Percentiles rank a stretch among this genome's conserved stretches.
Conservation (phyloP, 2,797 vertebrate genomes). For the Protosalanx chinensis region DNA sequence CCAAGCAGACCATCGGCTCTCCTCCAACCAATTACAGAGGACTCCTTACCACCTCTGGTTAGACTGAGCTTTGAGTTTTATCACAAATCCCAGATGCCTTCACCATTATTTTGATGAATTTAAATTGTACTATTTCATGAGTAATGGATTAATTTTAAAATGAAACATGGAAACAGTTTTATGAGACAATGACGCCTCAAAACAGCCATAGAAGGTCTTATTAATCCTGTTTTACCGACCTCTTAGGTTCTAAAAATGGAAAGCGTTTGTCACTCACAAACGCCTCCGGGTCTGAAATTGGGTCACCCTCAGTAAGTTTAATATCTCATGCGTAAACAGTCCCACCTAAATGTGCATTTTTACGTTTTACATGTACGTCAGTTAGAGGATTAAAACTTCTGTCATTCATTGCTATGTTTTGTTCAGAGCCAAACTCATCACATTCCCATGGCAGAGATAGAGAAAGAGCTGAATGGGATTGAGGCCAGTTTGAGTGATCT, state of each 20-base stretch:
- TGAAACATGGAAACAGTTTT: slow-evolving; percentile 49
- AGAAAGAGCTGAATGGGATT: slow-evolving; percentile 77
- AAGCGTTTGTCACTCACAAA: slow-evolving; percentile 66
- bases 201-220: slow-evolving; percentile 61
- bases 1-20: slow-evolving; percentile 49
- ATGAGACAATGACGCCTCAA: slow-evolving; percentile 59
- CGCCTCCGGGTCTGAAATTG: slow-evolving; percentile 65
- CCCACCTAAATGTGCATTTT: not conserved
- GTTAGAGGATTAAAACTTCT: not conserved
- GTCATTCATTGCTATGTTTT: slow-evolving; percentile 21
- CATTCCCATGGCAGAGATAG: slow-evolving; percentile 79
- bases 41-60: slow-evolving; percentile 39
- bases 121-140: slow-evolving; percentile 23
- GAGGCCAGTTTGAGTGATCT: slow-evolving; percentile 79
- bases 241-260: slow-evolving; percentile 74
- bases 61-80: slow-evolving; percentile 21
- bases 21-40: slow-evolving; percentile 41
- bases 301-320: slow-evolving; percentile 74
- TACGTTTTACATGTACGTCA: not conserved
- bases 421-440: slow-evolving; percentile 72
- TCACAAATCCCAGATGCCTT: slow-evolving; percentile 27
- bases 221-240: slow-evolving; percentile 72
- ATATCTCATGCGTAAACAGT: slow-evolving; percentile 50
- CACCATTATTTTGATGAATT: slow-evolving; percentile 37
- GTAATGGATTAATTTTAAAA: slow-evolving; percentile 21